Percentiles rank a stretch among this genome's conserved stretches.
phyloP scores from a whole-genome alignment of 92 coral and sea anemone species.

The Palythoa caribaeorum region DNA sequence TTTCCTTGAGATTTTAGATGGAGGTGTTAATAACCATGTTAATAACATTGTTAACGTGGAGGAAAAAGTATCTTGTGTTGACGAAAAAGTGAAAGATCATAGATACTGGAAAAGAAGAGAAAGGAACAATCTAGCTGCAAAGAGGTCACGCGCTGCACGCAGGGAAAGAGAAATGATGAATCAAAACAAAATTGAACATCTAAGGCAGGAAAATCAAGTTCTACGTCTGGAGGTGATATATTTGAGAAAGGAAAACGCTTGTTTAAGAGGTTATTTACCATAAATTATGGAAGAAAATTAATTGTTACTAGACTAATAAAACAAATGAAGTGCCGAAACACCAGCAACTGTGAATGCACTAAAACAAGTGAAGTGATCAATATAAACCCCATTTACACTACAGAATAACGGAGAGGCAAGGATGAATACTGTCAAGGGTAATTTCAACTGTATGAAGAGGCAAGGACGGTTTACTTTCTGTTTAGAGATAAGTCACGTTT shows the following conservation, averaged over 20 bases:
- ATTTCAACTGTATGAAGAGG: no score
- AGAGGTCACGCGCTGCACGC: conserved; percentile 26
- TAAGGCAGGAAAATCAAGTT: neutral
- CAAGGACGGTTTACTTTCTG: no score
- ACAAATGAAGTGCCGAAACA: no score
- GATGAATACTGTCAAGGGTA: no score
- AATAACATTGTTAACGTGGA: neutral
- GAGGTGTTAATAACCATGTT: neutral
- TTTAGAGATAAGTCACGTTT: no score
- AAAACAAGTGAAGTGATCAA: no score
- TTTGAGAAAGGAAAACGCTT: conserved; percentile 29
- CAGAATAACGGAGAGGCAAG: no score
- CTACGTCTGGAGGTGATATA: conserved; percentile 16
- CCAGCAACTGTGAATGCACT: no score
- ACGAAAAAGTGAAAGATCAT: conserved; percentile 3
- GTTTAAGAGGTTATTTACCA: conserved; percentile 8
- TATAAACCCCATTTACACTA: no score
- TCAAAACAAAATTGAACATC: neutral
- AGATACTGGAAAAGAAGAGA: conserved; percentile 33
- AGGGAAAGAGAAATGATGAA: conserved; percentile 7
- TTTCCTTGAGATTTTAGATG: neutral
- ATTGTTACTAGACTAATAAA: no score
- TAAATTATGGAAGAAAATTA: neutral
- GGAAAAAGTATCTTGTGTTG: neutral
- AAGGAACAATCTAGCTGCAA: conserved; percentile 34